Conservation (phyloP, 2,888 invertebrate species). For the Ophioninae sp. region DNA sequence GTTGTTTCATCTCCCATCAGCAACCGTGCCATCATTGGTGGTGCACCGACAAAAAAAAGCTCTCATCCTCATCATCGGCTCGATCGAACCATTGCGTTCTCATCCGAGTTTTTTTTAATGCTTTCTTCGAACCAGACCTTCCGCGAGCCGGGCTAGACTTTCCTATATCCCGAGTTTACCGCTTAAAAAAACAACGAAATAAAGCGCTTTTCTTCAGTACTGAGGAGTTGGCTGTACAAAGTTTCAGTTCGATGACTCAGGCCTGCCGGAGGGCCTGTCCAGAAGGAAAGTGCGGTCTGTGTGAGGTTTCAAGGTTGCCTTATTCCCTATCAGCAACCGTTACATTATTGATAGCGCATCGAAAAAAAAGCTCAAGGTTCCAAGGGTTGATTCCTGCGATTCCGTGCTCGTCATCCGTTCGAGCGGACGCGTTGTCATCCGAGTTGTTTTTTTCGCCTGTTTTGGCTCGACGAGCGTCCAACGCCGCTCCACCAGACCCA, state of each 20-base stretch:
- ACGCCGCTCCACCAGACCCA: neutral
- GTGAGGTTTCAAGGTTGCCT: neutral
- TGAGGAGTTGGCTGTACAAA: too few relatives aligned
- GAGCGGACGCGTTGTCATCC: slow-evolving; percentile 37
- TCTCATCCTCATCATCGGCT: slow-evolving; percentile 27
- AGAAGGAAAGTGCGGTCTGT: neutral
- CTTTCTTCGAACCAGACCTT: too few relatives aligned
- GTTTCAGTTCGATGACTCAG: too few relatives aligned
- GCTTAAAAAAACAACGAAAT: too few relatives aligned
- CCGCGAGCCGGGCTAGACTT: too few relatives aligned
- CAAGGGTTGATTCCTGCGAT: slow-evolving; percentile 25
- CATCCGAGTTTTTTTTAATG: slow-evolving; percentile 21
- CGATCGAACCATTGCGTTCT: slow-evolving; percentile 41
- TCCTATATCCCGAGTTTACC: too few relatives aligned
- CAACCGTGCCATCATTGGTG: neutral
- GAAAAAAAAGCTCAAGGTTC: slow-evolving; percentile 3
- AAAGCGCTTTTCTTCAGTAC: too few relatives aligned
- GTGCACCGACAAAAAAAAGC: slow-evolving; percentile 1
- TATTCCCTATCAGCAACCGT: neutral
- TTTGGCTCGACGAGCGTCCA: neutral
- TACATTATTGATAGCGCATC: neutral
- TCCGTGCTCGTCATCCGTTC: slow-evolving; percentile 32
- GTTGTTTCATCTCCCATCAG: neutral
- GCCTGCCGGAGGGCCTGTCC: neutral
- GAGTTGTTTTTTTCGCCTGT: slow-evolving; percentile 12